Percentiles rank a stretch among this genome's conserved stretches.
phyloP scores from a whole-genome alignment of 2,797 vertebrate species.

The Gymnoscopelus microlampas region DNA sequence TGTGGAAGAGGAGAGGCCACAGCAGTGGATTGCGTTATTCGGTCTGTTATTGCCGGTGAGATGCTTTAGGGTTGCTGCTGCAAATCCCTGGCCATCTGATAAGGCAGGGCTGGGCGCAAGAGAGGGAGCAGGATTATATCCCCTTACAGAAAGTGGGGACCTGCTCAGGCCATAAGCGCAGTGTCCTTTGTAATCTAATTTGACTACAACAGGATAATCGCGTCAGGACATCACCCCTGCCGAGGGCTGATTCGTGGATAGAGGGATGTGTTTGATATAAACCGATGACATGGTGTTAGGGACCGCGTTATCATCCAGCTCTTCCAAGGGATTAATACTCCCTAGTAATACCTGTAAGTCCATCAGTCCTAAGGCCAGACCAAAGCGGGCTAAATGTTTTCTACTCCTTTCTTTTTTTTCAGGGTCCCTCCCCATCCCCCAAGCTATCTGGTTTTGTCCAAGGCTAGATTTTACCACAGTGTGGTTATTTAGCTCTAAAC shows the following conservation, averaged over 20 bases:
- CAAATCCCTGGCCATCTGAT: constrained; percentile 59
- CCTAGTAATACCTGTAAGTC: constrained; percentile 52
- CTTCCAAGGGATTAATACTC: constrained; percentile 57
- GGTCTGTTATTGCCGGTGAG: no score
- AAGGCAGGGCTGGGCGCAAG: constrained; percentile 49
- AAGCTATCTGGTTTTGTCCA: constrained; percentile 42
- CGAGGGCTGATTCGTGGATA: constrained; percentile 38
- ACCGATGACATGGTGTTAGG: constrained; percentile 56
- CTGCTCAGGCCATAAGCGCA: constrained; percentile 67
- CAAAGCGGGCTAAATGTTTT: constrained; percentile 66
- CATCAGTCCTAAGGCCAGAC: constrained; percentile 46
- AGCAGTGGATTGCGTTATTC: constrained; percentile 43
- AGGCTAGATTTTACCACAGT: constrained; percentile 35
- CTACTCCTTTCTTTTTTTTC: constrained; percentile 30
- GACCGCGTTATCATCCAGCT: constrained; percentile 38
- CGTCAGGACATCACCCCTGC: constrained; percentile 42
- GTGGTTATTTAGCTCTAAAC: constrained; percentile 60
- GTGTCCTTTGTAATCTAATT: constrained; percentile 69
- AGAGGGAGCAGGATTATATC: constrained; percentile 19
- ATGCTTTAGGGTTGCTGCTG: constrained; percentile 4
- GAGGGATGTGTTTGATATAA: constrained; percentile 54
- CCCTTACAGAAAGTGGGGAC: constrained; percentile 46
- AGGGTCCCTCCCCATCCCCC: not conserved
- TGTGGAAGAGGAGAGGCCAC: constrained; percentile 23
- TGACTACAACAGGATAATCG: constrained; percentile 59